These are phyloP conservation scores for Melanotaenia parkinsoni DNA, from an alignment of 2,797 vertebrate genomes.

Conservation along the genomic window DNA sequence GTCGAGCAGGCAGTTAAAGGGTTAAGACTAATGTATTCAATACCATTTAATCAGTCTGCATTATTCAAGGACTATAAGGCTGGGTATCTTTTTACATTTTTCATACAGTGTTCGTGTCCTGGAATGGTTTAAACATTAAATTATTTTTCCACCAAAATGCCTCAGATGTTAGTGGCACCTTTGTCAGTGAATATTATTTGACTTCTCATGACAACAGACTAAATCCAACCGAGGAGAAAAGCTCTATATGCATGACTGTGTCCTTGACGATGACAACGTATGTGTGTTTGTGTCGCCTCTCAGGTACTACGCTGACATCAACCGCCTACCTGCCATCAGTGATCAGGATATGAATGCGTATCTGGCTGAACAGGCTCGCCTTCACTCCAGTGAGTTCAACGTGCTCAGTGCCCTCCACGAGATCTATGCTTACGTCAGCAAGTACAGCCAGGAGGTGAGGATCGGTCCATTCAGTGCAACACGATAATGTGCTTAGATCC, in stretches of 20 bases:
- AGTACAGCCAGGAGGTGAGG: conserved; percentile 94
- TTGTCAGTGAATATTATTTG: conserved; percentile 14
- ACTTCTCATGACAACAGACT: conserved; percentile 22
- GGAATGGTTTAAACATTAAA: conserved; percentile 21
- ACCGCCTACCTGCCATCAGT: conserved; percentile 94
- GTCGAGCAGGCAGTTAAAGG: too few relatives aligned
- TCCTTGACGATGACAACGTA: conserved; percentile 33
- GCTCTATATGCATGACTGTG: conserved; percentile 41
- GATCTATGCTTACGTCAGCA: conserved; percentile 95
- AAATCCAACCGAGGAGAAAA: conserved; percentile 34
- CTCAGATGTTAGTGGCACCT: conserved; percentile 21
- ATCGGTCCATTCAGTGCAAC: conserved; percentile 7
- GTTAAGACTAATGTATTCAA: too few relatives aligned
- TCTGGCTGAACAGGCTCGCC: conserved; percentile 94
- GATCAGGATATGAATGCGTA: conserved; percentile 99
- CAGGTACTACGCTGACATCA: conserved; percentile 96
- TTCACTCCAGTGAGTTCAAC: conserved; percentile 93
- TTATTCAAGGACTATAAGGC: too few relatives aligned
- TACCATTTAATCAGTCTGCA: too few relatives aligned
- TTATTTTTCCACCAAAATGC: conserved; percentile 34
- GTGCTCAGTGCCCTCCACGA: conserved; percentile 93
- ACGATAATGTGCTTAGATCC: not conserved
- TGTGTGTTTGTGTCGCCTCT: conserved; percentile 43
- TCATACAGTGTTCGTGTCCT: not conserved
- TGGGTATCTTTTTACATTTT: not conserved